Base-by-base conservation (phyloP, 2,797 vertebrate species). In the Sebastes vulpes region DNA sequence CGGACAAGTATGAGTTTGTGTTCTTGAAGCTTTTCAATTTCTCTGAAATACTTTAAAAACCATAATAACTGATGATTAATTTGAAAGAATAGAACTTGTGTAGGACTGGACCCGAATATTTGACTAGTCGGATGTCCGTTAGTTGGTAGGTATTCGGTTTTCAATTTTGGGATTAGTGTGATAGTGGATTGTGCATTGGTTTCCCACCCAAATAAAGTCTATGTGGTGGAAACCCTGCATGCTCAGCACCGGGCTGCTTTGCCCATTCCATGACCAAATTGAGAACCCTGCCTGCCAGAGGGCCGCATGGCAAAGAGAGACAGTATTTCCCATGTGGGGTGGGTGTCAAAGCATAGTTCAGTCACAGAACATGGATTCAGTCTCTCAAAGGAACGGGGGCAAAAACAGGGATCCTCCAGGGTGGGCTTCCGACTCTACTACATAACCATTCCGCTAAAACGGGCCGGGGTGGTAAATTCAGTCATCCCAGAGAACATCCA, bases 261-360 rank as follows among this genome's bases (percentile, higher is more conserved):
- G 38, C 23, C 54, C 29, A 7, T 72, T 77, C 66, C 23, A 38
- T 75, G 28, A 78, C 28, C 25, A 74, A 72, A 79, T 23, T 42
- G 48, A 53, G 28, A 78, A 72, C 9, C 9, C 9, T 59, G 35
- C 23, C 46, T 65, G 4, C 48, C 28, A 52, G n/a, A 48, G 56
- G 46, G 28, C 42, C 59, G 8, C 29, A 32, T 64, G 70, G 23
- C 32, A 65, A 60, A 63, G 38, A 48, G 6, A 61, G 12, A 68
- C 21, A 26, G 21, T 71, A 9, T 32, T 75, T 66, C 6, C n/a
- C 28, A 38, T 26, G 53, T 57, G 21, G 31, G 56, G 61, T 48
- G 18, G n/a, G 35, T 64, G 35, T 67, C 29, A 64, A 53, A 31
- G 11, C 21, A 54, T 16, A 54, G 42, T 46, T 79, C 12, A 70